Evolutionary conservation across 2,888 invertebrate species (phyloP).

Genomic region (Drosophila kambysellisi): DNA sequence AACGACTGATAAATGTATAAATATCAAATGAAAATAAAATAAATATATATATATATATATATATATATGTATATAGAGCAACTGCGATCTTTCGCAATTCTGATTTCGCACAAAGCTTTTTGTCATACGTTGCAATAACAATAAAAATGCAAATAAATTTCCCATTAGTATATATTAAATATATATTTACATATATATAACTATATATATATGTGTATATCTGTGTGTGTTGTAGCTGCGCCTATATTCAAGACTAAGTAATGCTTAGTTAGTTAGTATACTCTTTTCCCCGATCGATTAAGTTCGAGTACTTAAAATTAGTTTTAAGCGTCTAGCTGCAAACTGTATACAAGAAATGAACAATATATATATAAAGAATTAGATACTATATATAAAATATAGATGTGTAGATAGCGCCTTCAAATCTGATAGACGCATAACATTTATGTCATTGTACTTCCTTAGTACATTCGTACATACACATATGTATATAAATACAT

Average conservation of each 20-base stretch:
- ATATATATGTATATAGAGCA: constrained; percentile 6
- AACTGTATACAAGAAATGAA: constrained; percentile 36
- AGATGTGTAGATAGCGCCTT: constrained; percentile 32
- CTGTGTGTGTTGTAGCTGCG: constrained; percentile 51
- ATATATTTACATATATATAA: constrained; percentile 21
- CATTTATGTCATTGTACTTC: constrained; percentile 31
- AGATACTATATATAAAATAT: constrained; percentile 20
- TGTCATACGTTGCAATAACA: constrained; percentile 42
- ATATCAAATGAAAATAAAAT: constrained; percentile 7
- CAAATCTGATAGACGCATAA: constrained; percentile 10
- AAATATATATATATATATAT: constrained; percentile 1
- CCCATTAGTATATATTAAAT: constrained; percentile 23
- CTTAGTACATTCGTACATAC: not conserved
- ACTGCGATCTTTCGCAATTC: constrained; percentile 19
- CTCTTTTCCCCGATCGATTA: constrained; percentile 6
- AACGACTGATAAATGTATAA: constrained; percentile 67
- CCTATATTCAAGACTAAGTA: constrained; percentile 36
- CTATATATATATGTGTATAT: constrained; percentile 1
- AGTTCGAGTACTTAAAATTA: constrained; percentile 35
- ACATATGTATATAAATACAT: not conserved
- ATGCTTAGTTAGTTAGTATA: constrained; percentile 39
- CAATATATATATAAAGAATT: constrained; percentile 14
- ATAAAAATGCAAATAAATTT: constrained; percentile 36
- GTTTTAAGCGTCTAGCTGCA: constrained; percentile 29
- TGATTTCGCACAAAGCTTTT: constrained; percentile 52